These are phyloP conservation scores for Leptinotarsa undecemlineata DNA, from an alignment of 1,140 invertebrate genomes.

Conservation along the genomic window DNA sequence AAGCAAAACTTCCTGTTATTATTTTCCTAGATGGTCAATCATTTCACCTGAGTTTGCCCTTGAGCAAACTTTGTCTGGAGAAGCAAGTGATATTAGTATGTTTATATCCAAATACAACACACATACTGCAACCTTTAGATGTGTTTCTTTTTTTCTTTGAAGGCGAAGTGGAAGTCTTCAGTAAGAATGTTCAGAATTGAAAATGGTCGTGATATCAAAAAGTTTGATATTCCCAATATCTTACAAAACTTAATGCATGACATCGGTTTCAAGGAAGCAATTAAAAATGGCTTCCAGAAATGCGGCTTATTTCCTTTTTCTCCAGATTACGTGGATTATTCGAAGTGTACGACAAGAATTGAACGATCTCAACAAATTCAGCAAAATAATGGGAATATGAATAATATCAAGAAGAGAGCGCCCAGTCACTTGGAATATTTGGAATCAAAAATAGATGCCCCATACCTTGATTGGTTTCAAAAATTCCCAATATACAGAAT, in stretches of 20 bases:
- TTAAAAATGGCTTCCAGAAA: background rate
- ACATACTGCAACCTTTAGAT: background rate
- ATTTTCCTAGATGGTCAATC: background rate
- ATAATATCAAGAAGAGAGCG: background rate
- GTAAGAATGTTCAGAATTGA: background rate
- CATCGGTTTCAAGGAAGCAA: background rate
- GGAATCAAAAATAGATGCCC: conserved; percentile 8
- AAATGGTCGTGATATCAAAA: background rate
- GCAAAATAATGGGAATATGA: background rate
- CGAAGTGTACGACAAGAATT: conserved; percentile 2
- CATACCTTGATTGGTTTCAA: background rate
- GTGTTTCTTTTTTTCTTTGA: background rate
- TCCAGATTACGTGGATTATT: conserved; percentile 26
- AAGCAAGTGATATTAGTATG: background rate
- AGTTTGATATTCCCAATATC: conserved; percentile 8
- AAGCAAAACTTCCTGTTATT: background rate
- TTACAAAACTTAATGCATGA: conserved; percentile 6
- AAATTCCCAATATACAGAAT: conserved; percentile 5
- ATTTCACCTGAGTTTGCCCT: background rate
- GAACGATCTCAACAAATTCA: background rate
- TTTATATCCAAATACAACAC: background rate
- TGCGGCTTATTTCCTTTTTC: background rate
- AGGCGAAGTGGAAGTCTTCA: background rate
- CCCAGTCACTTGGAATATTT: conserved; percentile 1
- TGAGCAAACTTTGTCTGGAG: background rate